Conservation (phyloP, 2,797 vertebrate species). For the Amblyraja radiata region DNA sequence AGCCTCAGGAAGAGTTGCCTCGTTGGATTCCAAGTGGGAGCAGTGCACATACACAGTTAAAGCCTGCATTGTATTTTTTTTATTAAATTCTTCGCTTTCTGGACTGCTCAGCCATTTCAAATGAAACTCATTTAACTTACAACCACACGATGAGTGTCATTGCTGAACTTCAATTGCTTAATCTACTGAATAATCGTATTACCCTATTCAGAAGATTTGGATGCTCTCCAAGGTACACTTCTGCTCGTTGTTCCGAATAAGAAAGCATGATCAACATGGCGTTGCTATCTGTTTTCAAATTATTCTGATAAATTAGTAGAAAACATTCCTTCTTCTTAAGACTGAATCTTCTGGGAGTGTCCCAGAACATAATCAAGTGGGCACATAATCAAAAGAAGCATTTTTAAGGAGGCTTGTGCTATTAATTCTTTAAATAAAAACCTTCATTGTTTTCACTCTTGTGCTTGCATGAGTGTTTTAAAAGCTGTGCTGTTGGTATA, state of each 20-base stretch:
- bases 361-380: too few relatives aligned
- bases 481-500: not conserved
- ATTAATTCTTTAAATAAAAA: not conserved
- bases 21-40: not conserved
- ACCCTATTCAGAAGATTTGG: not conserved
- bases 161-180: not conserved
- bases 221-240: not conserved
- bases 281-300: not conserved
- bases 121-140: not conserved
- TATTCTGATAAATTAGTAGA: not conserved
- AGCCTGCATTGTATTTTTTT: not conserved
- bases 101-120: not conserved
- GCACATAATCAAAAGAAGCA: not conserved
- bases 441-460: not conserved
- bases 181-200: conserved; percentile 1
- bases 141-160: not conserved
- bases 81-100: not conserved
- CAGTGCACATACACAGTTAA: not conserved
- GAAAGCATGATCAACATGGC: not conserved
- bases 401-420: not conserved
- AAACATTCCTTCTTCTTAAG: not conserved
- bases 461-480: not conserved
- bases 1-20: not conserved
- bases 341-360: too few relatives aligned
- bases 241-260: not conserved